A percentile compares a stretch with the other conserved stretches of the same genome.
These are phyloP conservation scores for Grantiella picta DNA, from an alignment of 2,113 vertebrate species.

Conservation along the genomic window DNA sequence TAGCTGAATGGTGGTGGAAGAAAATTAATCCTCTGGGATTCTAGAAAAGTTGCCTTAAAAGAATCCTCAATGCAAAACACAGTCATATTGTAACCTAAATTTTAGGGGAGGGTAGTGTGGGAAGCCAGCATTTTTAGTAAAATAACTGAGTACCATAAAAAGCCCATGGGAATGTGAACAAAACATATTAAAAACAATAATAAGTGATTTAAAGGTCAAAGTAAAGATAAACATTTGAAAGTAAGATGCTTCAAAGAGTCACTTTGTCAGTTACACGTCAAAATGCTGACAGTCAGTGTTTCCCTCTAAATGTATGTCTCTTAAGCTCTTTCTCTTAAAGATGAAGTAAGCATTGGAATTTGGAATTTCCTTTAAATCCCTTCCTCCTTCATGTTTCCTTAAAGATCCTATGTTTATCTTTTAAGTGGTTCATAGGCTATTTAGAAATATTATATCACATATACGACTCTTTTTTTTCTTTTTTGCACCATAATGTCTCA, in stretches of 20 bases:
- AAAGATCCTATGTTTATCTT: not conserved
- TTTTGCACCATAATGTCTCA: not conserved
- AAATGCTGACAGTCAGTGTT: not conserved
- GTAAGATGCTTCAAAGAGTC: not conserved
- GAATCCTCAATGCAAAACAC: not conserved
- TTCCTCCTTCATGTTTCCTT: not conserved
- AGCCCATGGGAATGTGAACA: not conserved
- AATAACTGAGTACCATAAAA: not conserved
- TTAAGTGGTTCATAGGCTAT: not conserved
- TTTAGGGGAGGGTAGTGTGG: not conserved
- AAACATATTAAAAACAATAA: not conserved
- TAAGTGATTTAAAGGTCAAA: not conserved
- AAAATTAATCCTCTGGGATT: not conserved
- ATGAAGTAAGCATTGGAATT: not conserved
- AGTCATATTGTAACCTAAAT: not conserved
- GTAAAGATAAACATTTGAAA: not conserved
- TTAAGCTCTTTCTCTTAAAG: not conserved
- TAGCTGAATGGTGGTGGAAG: not conserved
- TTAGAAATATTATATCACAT: not conserved
- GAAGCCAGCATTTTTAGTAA: not conserved
- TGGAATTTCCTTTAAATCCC: not conserved
- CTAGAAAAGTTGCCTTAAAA: not conserved
- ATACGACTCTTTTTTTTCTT: not conserved
- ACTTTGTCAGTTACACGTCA: rapidly evolving
- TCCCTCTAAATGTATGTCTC: not conserved